Conservation (phyloP, 2,888 invertebrate genomes). For the Amphipoea oculea region DNA sequence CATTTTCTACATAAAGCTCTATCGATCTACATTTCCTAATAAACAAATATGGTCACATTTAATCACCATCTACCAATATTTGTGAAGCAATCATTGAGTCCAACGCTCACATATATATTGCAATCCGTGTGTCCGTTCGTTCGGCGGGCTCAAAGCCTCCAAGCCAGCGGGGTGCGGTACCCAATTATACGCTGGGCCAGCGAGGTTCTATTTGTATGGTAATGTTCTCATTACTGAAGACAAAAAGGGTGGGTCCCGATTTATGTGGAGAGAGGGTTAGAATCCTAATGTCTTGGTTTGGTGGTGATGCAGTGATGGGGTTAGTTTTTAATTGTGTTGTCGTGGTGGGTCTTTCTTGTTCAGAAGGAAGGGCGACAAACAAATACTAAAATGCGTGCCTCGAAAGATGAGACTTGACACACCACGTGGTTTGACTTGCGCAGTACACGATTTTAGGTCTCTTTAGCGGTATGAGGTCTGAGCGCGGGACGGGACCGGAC, state of each 20-base stretch:
- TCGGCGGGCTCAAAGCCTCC: constrained; percentile 77
- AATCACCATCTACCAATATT: constrained; percentile 81
- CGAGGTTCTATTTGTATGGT: constrained; percentile 89
- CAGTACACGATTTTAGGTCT: too few relatives aligned
- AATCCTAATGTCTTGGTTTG: constrained; percentile 35
- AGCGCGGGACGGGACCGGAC: too few relatives aligned
- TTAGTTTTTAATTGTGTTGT: constrained; percentile 26
- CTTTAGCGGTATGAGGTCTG: too few relatives aligned
- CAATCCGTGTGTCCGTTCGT: constrained; percentile 56
- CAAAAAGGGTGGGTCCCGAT: constrained; percentile 80
- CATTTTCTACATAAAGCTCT: constrained; percentile 51
- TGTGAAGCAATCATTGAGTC: constrained; percentile 77
- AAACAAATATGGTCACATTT: constrained; percentile 74
- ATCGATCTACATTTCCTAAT: constrained; percentile 67
- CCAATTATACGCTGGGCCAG: constrained; percentile 85
- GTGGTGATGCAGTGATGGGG: constrained; percentile 8
- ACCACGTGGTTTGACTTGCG: too few relatives aligned
- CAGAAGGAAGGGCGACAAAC: background rate
- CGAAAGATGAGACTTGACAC: too few relatives aligned
- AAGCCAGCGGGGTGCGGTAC: constrained; percentile 85
- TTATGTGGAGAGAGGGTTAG: constrained; percentile 70
- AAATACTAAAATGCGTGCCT: too few relatives aligned
- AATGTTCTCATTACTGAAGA: constrained; percentile 88
- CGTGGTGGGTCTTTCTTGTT: background rate
- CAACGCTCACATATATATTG: constrained; percentile 71